Evolutionary conservation across 2,113 vertebrate species (phyloP), one percentile per base, ranked within the genome.

Genomic region (Sceloporus undulatus): DNA sequence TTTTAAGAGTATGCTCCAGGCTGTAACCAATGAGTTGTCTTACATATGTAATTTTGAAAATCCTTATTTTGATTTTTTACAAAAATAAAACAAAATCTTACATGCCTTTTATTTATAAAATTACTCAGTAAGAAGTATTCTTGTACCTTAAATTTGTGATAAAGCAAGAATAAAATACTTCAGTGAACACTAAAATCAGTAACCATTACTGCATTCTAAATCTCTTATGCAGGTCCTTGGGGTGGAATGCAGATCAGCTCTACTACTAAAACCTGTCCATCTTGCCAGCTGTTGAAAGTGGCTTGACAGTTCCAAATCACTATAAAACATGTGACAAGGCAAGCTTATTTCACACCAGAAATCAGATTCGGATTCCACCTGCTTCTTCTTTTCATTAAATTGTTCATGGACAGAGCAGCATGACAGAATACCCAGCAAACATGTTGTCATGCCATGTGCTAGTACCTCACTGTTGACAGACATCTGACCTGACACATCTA

Each of bases 341-440:
- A 86, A 93, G 87, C 34, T 81, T 29, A 70, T 92, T 94, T 94
- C 23, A 23, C 81, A 91, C 21, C 88, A 89, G 92, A 94, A 94
- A 91, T 90, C 40, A 87, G 92, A 95, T 92, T 95, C 86, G 62
- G 73, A 80, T 87, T 94, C 82, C 77, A 83, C 54, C 73, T 85
- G 40, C 77, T 85, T 90, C 62, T 88, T 79, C 79, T 89, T 91
- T 93, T 84, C 91, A 89, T 82, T 88, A 88, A 93, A 91, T 80
- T 56, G 25, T 82, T 71, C 84, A 88, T 52, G 48, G 74, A 92
- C 77, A 87, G 76, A 89, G 85, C 71, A 85, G 85, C 42, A 86
- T 92, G 87, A 91, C 91, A 90, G 87, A 92, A 89, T 85, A 90
- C 34, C 89, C 68, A 65, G 76, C 78, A 84, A 88, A 89, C 84